Percentiles rank a stretch among this genome's conserved stretches.
Conservation (phyloP, 2,113 vertebrate genomes). For the Gallinago jamesoni region DNA sequence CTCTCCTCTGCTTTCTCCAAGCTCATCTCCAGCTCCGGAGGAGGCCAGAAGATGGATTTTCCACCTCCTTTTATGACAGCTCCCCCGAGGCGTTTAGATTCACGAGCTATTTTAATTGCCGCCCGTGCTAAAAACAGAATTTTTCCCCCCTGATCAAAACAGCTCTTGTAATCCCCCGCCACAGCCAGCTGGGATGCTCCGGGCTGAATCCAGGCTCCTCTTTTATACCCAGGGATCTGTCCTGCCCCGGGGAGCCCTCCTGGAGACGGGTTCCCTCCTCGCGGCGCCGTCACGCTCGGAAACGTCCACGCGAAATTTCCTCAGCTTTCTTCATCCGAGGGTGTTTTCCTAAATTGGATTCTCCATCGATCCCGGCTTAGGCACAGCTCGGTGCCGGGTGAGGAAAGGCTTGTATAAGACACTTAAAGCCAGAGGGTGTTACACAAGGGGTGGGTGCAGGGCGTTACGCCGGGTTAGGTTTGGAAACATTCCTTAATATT, state of each 20-base stretch:
- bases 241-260: background rate
- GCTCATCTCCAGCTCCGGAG: background rate
- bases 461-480: background rate
- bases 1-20: background rate
- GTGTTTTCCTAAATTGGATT: constrained; percentile 66
- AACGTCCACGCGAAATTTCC: background rate
- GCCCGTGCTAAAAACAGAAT: constrained; percentile 31
- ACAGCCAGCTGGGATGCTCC: background rate
- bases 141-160: background rate
- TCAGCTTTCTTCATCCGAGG: background rate
- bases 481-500: background rate
- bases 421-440: constrained; percentile 51
- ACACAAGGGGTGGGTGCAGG: constrained; percentile 37
- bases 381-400: constrained; percentile 40
- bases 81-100: background rate
- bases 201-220: background rate
- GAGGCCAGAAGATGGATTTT: background rate
- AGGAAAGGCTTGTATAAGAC: constrained; percentile 51
- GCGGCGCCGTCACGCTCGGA: background rate
- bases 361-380: constrained; percentile 47
- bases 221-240: background rate
- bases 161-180: background rate
- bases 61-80: background rate
- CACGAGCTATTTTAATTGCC: constrained; percentile 20
- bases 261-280: fast-evolving